Percentiles rank a stretch among this genome's conserved stretches.
Evolutionary conservation across 1,140 invertebrate genomes (phyloP).

Genomic region (Drosophila lacteicornis): DNA sequence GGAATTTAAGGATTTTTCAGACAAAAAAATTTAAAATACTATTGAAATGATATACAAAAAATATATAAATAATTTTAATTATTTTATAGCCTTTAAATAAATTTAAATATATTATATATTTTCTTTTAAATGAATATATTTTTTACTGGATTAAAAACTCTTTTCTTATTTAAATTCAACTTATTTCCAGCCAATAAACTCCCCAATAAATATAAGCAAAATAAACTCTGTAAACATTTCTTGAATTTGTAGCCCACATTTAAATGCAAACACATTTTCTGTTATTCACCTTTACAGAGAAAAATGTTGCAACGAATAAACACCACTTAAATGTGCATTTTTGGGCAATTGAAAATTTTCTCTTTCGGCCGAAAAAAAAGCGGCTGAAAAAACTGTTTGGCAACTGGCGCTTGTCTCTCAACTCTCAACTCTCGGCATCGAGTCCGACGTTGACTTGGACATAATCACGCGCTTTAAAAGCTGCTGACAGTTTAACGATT

Average conservation of each 20-base stretch:
- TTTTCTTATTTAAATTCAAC: neutral
- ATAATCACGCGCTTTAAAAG: constrained; percentile 81
- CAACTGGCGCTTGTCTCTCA: constrained; percentile 55
- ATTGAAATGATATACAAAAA: too few relatives aligned
- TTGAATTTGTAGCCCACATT: constrained; percentile 6
- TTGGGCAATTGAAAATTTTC: constrained; percentile 76
- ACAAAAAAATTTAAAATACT: too few relatives aligned
- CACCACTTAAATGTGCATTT: constrained; percentile 53
- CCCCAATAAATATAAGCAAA: neutral
- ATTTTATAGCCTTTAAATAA: too few relatives aligned
- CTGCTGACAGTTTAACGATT: constrained; percentile 84
- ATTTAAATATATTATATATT: too few relatives aligned
- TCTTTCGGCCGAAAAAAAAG: constrained; percentile 35
- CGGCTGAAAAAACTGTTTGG: constrained; percentile 33
- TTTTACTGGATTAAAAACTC: neutral
- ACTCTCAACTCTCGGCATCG: constrained; percentile 38
- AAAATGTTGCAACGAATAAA: constrained; percentile 47
- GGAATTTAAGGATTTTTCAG: too few relatives aligned
- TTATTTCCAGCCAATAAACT: neutral
- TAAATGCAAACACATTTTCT: constrained; percentile 12
- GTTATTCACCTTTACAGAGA: constrained; percentile 13
- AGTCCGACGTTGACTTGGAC: constrained; percentile 61
- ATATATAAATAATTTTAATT: too few relatives aligned
- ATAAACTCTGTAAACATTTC: neutral
- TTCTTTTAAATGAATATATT: too few relatives aligned